Evolutionary conservation across 2,888 invertebrate genomes (phyloP).

Genomic region (Troglohyphantes excavatus): DNA sequence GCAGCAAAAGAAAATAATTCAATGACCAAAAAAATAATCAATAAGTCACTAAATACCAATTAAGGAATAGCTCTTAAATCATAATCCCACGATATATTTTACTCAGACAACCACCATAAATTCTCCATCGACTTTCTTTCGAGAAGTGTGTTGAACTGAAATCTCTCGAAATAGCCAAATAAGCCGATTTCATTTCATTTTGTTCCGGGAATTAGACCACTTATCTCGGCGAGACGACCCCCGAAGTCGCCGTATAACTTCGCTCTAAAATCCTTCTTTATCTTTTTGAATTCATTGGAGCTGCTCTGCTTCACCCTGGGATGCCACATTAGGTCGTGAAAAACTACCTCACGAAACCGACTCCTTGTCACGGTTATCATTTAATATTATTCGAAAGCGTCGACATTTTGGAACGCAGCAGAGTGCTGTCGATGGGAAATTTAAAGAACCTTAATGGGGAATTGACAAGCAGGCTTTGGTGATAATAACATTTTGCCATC

Average conservation of each 20-base stretch:
- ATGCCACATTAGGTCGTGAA: background rate
- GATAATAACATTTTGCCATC: no score
- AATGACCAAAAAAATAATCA: no score
- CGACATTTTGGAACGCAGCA: background rate
- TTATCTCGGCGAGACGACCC: background rate
- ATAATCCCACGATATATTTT: no score
- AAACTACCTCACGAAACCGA: background rate
- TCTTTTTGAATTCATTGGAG: background rate
- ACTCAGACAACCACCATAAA: no score
- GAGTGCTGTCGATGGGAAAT: no score
- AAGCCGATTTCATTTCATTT: slow-evolving; percentile 17
- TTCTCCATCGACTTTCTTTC: no score
- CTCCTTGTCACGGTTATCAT: background rate
- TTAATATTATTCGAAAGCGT: background rate
- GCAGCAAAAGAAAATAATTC: no score
- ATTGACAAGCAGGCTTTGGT: no score
- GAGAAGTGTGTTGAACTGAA: background rate
- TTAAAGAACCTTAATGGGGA: no score
- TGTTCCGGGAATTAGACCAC: background rate
- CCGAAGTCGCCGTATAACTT: no score
- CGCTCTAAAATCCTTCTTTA: background rate
- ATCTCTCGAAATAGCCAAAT: background rate
- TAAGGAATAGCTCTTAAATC: no score
- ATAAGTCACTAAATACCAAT: no score
- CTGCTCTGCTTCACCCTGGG: slow-evolving; percentile 1